Evolutionary conservation across 2,888 invertebrate species (phyloP).

Genomic region (Miltochrista miniata): DNA sequence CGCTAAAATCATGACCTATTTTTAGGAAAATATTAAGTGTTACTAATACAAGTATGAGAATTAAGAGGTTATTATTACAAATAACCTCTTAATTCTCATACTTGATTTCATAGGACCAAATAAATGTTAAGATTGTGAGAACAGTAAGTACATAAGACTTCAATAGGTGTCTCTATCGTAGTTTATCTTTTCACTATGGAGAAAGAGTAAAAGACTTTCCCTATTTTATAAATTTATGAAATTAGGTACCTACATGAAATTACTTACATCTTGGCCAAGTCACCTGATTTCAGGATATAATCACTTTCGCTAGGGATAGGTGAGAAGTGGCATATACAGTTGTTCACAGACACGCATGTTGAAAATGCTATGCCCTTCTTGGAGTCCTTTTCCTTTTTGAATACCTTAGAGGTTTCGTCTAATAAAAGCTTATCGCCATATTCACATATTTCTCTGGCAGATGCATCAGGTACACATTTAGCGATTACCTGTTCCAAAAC

Average conservation of each 20-base stretch:
- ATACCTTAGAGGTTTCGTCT: constrained; percentile 97
- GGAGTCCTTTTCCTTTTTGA: constrained; percentile 99
- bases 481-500: constrained; percentile 94
- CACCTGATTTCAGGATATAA: constrained; percentile 93
- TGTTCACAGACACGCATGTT: constrained; percentile 98
- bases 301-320: constrained; percentile 97
- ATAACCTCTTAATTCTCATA: constrained; percentile 2
- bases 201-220: not conserved
- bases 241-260: not conserved
- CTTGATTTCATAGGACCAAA: too few species aligned
- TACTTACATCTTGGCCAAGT: constrained; percentile 98
- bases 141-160: too few species aligned
- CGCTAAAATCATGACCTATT: not conserved
- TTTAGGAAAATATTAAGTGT: not conserved
- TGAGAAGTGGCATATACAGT: constrained; percentile 99
- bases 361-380: constrained; percentile 99
- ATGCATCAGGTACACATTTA: constrained; percentile 93
- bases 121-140: too few species aligned
- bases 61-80: constrained; percentile 2
- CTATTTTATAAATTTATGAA: not conserved
- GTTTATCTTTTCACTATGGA: not conserved
- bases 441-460: constrained; percentile 95
- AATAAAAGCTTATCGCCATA: constrained; percentile 93
- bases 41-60: too few species aligned
- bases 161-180: too few species aligned